Conservation (phyloP, 2,888 invertebrate genomes). For the Cheilosia vulpina region DNA sequence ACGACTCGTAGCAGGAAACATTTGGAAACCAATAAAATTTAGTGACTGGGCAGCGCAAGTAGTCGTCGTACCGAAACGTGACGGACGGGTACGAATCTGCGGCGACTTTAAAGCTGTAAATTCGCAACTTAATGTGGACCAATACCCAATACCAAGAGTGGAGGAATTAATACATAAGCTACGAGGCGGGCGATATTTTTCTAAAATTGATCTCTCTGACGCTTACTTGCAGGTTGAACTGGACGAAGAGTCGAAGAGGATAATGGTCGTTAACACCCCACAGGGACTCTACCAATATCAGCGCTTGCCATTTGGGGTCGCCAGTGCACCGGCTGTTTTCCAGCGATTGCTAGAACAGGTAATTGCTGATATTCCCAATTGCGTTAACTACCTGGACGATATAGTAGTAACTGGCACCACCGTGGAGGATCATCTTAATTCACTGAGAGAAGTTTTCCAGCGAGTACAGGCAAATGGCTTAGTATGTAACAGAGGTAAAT, state of each 20-base stretch:
- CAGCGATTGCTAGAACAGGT: slow-evolving; percentile 48
- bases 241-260: slow-evolving; percentile 19
- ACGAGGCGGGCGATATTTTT: neutral
- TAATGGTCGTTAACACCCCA: neutral
- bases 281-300: neutral
- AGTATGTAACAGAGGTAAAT: neutral
- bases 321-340: slow-evolving; percentile 63
- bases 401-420: too few species aligned
- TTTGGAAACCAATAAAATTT: neutral
- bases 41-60: neutral
- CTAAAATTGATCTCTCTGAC: neutral
- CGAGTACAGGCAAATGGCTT: neutral
- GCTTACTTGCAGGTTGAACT: slow-evolving; percentile 42
- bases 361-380: neutral
- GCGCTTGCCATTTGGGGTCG: too few species aligned
- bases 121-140: slow-evolving; percentile 6
- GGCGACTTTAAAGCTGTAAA: neutral
- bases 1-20: neutral
- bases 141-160: slow-evolving; percentile 31
- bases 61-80: neutral
- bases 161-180: slow-evolving; percentile 3
- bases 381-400: neutral
- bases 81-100: neutral
- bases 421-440: too few species aligned
- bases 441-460: too few species aligned